Base-by-base conservation (phyloP, 2,113 vertebrate species). In the Tringa solitaria region DNA sequence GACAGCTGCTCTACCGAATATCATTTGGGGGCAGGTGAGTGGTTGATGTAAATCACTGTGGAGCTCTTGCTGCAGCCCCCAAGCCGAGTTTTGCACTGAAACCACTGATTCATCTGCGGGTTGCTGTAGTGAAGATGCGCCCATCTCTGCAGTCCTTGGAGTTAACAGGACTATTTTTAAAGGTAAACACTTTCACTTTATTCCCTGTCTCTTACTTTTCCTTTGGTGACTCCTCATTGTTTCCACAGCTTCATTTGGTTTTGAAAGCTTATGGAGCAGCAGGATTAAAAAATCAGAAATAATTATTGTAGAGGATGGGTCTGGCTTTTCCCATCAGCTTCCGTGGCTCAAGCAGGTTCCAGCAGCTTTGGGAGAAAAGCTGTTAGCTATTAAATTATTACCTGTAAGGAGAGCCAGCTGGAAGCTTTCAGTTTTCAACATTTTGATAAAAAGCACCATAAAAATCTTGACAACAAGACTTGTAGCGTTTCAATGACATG, bases 371-470 rank as follows among this genome's bases (percentile, higher is more conserved):
- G 90, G 72, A 94, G 70, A 96, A 95, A 93, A 95, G 90, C 82
- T 96, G 91, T 91, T 95, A 96, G 85, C 93, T 92, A 95, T 93
- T 91, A 96, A 97, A 94, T 93, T 96, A 94, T 95, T 96, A 96
- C 95, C 96, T 96, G 95, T 95, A 88, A 86, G 68, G 54, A 95
- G 68, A 93, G 92, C 84, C 95, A 94, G 96, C 93, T 96, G 93
- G 93, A 96, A 92, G 90, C 92, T 93, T 96, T 93, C 90, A 46
- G 92, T 87, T 97, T 95, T 96, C 95, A 95, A 93, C 70, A 85
- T 96, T 96, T 95, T 97, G 92, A 96, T 96, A 88, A 96, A 96
- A 97, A 96, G 92, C 80, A 76, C 78, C 86, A 61, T 96, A 95
- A 96, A 96, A 96, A 91, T 91, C 90, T 87, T 87, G 73, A 96